phyloP scores from a whole-genome alignment of 1,140 invertebrate species.

The Halotydeus destructor region DNA sequence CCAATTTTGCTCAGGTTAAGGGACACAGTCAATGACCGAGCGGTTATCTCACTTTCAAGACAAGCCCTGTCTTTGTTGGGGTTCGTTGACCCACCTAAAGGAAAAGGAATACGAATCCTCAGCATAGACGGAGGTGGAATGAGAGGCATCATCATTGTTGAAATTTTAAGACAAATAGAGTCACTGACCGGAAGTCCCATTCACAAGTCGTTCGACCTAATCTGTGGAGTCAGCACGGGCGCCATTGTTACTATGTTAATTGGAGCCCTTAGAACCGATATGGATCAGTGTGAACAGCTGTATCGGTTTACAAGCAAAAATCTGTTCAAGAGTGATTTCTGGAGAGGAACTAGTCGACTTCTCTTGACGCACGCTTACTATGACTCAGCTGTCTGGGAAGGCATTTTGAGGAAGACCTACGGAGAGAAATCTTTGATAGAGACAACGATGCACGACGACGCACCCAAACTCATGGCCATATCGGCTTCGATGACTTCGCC shows the following conservation, averaged over 20 bases:
- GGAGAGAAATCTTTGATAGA: conserved; percentile 43
- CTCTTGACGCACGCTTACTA: conserved; percentile 75
- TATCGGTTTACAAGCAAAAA: conserved; percentile 45
- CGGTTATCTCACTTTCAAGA: conserved; percentile 1
- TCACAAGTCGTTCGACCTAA: conserved; percentile 52
- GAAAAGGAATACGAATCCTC: conserved; percentile 53
- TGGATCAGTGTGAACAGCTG: conserved; percentile 38
- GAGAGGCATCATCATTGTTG: conserved; percentile 54
- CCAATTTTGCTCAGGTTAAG: conserved; percentile 5
- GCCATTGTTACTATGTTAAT: conserved; percentile 19
- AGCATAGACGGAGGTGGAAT: conserved; percentile 69
- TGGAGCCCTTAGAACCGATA: conserved; percentile 34
- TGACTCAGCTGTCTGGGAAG: conserved; percentile 63
- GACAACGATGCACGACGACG: conserved; percentile 32
- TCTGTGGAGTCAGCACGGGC: conserved; percentile 67
- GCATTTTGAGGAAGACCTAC: conserved; percentile 41
- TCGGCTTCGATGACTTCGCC: conserved; percentile 59
- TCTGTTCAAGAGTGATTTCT: conserved; percentile 45
- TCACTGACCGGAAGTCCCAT: conserved; percentile 38
- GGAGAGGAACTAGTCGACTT: conserved; percentile 51
- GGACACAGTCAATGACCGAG: conserved; percentile 9
- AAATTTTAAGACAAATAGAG: conserved; percentile 55
- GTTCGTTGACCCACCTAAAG: conserved; percentile 41
- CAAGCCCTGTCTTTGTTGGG: conserved; percentile 40
- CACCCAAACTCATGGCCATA: conserved; percentile 49